phyloP scores from a whole-genome alignment of 2,797 vertebrate genomes.

The Pelobates cultripes region DNA sequence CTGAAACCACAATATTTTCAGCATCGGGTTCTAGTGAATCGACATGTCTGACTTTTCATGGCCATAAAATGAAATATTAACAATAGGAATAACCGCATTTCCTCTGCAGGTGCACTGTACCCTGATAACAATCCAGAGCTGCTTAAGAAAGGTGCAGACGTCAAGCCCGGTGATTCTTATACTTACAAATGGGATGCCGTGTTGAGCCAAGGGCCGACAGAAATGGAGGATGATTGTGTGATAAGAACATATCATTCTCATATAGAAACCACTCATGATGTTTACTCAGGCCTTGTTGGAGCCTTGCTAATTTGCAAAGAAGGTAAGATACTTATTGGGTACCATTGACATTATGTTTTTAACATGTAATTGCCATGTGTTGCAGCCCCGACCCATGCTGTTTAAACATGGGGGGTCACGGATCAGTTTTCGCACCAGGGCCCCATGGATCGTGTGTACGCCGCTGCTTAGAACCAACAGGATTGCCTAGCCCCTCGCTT shows the following conservation, averaged over 20 bases:
- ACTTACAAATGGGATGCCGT: conserved; percentile 78
- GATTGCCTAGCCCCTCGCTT: no score
- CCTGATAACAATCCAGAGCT: conserved; percentile 78
- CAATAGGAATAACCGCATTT: neutral
- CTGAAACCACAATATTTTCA: no score
- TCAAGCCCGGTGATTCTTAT: conserved; percentile 75
- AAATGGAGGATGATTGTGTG: conserved; percentile 80
- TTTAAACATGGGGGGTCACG: no score
- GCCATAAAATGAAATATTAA: no score
- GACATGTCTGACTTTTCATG: no score
- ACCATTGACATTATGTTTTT: no score
- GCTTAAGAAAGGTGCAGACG: conserved; percentile 81
- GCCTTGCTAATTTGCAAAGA: conserved; percentile 88
- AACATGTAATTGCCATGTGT: no score
- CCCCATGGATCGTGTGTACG: no score
- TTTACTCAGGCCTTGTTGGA: conserved; percentile 88
- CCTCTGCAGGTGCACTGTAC: conserved; percentile 84
- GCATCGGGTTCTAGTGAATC: no score
- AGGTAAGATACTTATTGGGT: conserved; percentile 72
- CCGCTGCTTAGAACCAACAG: no score
- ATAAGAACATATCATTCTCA: conserved; percentile 94
- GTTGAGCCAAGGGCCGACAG: conserved; percentile 75
- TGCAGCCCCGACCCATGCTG: no score
- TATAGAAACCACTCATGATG: conserved; percentile 79
- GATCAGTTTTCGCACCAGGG: no score